These are phyloP conservation scores for Mycalesis mineus DNA, from an alignment of 2,888 invertebrate species.

Conservation along the genomic window DNA sequence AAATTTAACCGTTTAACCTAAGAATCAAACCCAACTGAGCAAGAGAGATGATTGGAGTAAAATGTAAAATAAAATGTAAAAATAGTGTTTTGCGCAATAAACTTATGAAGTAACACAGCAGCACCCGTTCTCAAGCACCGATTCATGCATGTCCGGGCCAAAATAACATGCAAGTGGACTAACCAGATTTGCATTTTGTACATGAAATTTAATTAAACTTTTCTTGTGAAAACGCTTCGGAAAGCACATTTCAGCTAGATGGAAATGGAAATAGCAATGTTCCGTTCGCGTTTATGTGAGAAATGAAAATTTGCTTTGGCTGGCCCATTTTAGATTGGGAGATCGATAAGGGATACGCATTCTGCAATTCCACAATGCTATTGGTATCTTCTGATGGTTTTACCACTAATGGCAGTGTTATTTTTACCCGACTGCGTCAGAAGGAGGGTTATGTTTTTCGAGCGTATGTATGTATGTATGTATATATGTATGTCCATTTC, in stretches of 20 bases:
- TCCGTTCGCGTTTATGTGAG: neutral
- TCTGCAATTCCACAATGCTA: neutral
- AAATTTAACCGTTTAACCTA: too few species aligned
- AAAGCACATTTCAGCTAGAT: neutral
- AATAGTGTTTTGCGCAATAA: too few species aligned
- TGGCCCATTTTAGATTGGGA: neutral
- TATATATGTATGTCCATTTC: too few species aligned
- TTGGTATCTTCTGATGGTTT: too few species aligned
- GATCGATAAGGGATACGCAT: neutral
- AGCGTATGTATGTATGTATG: too few species aligned
- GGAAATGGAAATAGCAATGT: constrained; percentile 1
- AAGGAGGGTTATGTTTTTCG: too few species aligned
- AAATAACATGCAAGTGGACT: constrained; percentile 22
- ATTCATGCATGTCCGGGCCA: constrained; percentile 1
- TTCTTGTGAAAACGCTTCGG: neutral
- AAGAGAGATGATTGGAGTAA: too few species aligned
- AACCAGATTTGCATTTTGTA: constrained; percentile 24
- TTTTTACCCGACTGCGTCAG: too few species aligned
- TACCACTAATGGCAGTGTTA: too few species aligned
- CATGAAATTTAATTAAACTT: constrained; percentile 27
- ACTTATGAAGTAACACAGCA: neutral
- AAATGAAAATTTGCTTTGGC: neutral
- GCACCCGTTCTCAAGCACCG: neutral
- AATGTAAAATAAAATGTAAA: too few species aligned
- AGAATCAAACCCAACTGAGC: too few species aligned